Base-by-base conservation (phyloP, 2,113 vertebrate genomes). In the Porphyrio hochstetteri region DNA sequence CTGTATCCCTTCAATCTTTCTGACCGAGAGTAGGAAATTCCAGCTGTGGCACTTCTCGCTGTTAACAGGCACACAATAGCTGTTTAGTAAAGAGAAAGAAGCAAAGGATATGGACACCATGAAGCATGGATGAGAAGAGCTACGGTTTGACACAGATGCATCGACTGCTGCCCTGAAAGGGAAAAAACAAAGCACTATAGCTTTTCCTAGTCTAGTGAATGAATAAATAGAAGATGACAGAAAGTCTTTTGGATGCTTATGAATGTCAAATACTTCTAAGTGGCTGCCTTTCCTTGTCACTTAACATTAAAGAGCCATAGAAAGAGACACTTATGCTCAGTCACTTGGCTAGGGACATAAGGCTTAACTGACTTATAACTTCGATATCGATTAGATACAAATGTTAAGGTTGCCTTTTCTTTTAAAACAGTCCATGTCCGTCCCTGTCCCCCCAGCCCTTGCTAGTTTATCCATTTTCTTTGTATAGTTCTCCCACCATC, bases 221-320 rank as follows among this genome's bases (percentile, higher is more conserved):
- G 91, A 72, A 96, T 95, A 95, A 97, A 97, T 92, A 93, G 88
- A 92, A 93, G 88, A 93, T 96, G 96, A 97, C 96, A 97, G 94
- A 92, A 97, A 96, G 95, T 96, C 96, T 97, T 97, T 95, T 72
- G 80, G 79, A 96, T 97, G 95, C 90, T 97, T 97, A 95, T 97
- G 93, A 96, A 96, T 95, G 97, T 96, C 95, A 97, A 95, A 97
- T 91, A 75, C 96, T 97, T 97, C 93, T 94, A 97, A 97, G 68
- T 85, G 95, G 68, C 90, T 96, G 86, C 60, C 93, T 97, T 96
- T 96, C 82, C 92, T 93, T 96, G 95, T 96, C 94, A 91, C 93
- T 95, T 95, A 97, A 81, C 80, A 92, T 97, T 96, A 96, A 96
- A 95, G 50, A 93, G 50, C 57, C 81, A 56, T 81, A 86, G 31